Evolutionary conservation across 2,113 vertebrate species (phyloP).

Genomic region (Elgaria multicarinata): DNA sequence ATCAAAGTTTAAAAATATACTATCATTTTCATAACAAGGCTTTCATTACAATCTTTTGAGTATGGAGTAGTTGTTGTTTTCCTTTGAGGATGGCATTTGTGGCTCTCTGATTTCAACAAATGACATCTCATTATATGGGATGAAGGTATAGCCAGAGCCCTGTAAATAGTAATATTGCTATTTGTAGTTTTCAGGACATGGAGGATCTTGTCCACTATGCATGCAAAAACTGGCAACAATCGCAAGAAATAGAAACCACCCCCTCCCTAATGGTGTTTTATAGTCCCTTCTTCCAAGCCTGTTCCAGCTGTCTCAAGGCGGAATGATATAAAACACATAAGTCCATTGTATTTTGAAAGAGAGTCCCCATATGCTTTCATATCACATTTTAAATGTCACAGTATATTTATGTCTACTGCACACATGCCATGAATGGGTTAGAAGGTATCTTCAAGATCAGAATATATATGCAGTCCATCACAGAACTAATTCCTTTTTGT

Average conservation of each 20-base stretch:
- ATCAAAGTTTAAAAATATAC: background rate
- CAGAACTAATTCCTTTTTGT: background rate
- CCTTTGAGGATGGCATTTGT: background rate
- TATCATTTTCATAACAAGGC: background rate
- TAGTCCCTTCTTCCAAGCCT: constrained; percentile 27
- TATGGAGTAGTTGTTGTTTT: background rate
- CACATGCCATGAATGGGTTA: constrained; percentile 25
- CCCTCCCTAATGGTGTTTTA: constrained; percentile 58
- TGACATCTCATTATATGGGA: background rate
- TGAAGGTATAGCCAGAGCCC: background rate
- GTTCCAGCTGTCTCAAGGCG: constrained; percentile 62
- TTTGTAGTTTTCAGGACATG: background rate
- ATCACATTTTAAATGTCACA: constrained; percentile 60
- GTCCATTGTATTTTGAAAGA: constrained; percentile 52
- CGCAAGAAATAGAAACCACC: background rate
- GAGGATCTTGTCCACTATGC: background rate
- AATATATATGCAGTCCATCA: rapidly evolving
- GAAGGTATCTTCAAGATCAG: constrained; percentile 16
- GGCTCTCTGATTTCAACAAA: background rate
- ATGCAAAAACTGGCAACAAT: constrained; percentile 2
- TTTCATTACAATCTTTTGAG: background rate
- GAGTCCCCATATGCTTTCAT: constrained; percentile 54
- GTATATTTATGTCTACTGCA: background rate
- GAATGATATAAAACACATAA: constrained; percentile 63
- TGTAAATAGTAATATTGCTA: background rate